Percentiles rank a stretch among this genome's conserved stretches.
Evolutionary conservation across 2,797 vertebrate genomes (phyloP).

Genomic region (Synaphobranchus kaupii): DNA sequence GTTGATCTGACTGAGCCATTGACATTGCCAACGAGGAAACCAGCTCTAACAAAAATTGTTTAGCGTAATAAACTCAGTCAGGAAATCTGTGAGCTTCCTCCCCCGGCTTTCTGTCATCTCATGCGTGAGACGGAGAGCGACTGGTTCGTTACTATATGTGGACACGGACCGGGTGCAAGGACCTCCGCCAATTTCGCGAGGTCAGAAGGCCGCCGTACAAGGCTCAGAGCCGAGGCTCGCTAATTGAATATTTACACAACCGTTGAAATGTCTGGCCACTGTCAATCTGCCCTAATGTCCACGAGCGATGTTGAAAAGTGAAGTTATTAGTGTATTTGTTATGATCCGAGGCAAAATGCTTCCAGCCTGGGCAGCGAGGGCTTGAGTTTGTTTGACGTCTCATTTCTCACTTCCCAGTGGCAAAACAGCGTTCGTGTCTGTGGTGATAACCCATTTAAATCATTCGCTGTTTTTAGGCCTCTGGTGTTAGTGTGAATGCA

Average conservation of each 20-base stretch:
- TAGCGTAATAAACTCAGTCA: conserved; percentile 61
- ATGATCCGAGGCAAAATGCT: neutral
- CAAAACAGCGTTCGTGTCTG: neutral
- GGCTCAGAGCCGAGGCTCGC: conserved; percentile 71
- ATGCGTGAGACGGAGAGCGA: conserved; percentile 61
- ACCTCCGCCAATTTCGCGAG: conserved; percentile 65
- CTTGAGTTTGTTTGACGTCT: neutral
- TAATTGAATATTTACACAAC: conserved; percentile 84
- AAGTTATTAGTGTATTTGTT: conserved; percentile 51
- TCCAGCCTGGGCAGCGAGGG: neutral
- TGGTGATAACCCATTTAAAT: neutral
- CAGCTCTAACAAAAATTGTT: conserved; percentile 66
- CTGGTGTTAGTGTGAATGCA: neutral
- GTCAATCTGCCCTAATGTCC: conserved; percentile 55
- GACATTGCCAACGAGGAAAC: conserved; percentile 43
- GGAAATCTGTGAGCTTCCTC: conserved; percentile 64
- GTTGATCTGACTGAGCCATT: conserved; percentile 3
- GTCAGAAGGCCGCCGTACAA: conserved; percentile 71
- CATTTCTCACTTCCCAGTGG: neutral
- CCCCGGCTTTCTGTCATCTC: conserved; percentile 62
- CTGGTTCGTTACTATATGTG: conserved; percentile 70
- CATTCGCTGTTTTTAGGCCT: neutral
- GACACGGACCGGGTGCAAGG: conserved; percentile 72
- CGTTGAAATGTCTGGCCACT: conserved; percentile 65
- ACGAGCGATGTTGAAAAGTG: conserved; percentile 59